Evolutionary conservation across 23 tunicate genomes (phyloP), one percentile per base, ranked within the genome.

Genomic region (Trididemnum miniatum): DNA sequence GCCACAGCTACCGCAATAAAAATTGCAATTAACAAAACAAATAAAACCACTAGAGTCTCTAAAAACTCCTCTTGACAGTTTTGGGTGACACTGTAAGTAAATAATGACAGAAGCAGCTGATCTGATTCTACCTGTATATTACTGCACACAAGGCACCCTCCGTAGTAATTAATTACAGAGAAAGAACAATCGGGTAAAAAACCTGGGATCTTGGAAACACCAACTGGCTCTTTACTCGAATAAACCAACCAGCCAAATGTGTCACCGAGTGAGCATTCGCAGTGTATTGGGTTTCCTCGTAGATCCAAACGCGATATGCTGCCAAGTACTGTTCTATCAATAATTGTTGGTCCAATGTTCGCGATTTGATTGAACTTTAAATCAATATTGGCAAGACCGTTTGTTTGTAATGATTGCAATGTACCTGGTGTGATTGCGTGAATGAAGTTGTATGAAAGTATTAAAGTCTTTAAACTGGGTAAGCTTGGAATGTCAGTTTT

Each of bases 101-200:
- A 82, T 4, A 82, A 50, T 22, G 86, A 71, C n/a, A n/a, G n/a
- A 9, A 2, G 65, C 1, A 2, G 51, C 29, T 20, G 24, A 0
- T 32, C 31, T 5, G 51, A 50, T 1, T 2, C 30, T 0, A 35
- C 29, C 9, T 38, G 9, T n/a, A n/a, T n/a, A n/a, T n/a, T n/a
- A 25, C 29, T 31, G 64, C 86, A 82, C 2, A 50, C 69, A 24
- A 82, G 28, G 49, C 86, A 82, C 1, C 86, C 86, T 31, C 86
- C 86, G 31, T 51, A 71, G 33, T 82, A 82, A 3, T 71, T 57
- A 12, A 51, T 22, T 24, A 82, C 36, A 15, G 51, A 66, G 22
- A 2, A 3, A 1, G 79, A 49, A 69, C 86, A 82, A 0, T 18
- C 50, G 1, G 86, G 86, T 50, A 71, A 31, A 71, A 82, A 82